Evolutionary conservation across 2,888 invertebrate species (phyloP).

Genomic region (Coleophora flavipennella): DNA sequence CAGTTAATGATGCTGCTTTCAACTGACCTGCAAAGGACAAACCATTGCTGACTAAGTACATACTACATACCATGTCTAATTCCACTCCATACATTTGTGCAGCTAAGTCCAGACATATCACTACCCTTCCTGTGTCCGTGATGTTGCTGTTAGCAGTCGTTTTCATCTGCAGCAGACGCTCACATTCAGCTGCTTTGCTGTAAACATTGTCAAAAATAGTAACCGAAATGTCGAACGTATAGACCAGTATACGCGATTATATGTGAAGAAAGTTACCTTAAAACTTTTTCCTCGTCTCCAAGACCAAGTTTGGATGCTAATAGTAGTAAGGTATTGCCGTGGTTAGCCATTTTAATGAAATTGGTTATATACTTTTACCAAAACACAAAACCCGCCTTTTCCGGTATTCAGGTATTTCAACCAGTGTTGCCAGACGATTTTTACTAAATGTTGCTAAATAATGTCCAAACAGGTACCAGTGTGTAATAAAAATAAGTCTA

Average conservation of each 20-base stretch:
- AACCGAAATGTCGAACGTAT: not conserved
- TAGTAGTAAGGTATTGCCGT: slow-evolving; percentile 43
- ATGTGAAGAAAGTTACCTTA: slow-evolving; percentile 33
- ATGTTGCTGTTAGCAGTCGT: slow-evolving; percentile 50
- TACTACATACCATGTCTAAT: slow-evolving; percentile 64
- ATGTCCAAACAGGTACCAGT: too few relatives aligned
- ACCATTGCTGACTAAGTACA: too few relatives aligned
- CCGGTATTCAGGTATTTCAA: too few relatives aligned
- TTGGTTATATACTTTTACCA: not conserved
- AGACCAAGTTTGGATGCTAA: slow-evolving; percentile 53
- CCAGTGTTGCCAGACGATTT: too few relatives aligned
- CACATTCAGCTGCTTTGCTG: slow-evolving; percentile 71
- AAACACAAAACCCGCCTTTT: not conserved
- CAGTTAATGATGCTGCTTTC: too few relatives aligned
- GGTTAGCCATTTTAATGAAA: slow-evolving; percentile 28
- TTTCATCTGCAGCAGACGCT: slow-evolving; percentile 61
- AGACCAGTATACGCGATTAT: not conserved
- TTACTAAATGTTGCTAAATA: too few relatives aligned
- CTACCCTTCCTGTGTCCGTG: slow-evolving; percentile 73
- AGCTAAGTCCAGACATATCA: slow-evolving; percentile 76
- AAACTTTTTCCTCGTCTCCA: slow-evolving; percentile 46
- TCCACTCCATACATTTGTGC: slow-evolving; percentile 56
- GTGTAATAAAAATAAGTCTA: too few relatives aligned
- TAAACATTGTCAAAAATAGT: slow-evolving; percentile 11
- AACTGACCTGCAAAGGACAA: too few relatives aligned